phyloP scores from a whole-genome alignment of 2,797 vertebrate species.

The Danio aesculapii region DNA sequence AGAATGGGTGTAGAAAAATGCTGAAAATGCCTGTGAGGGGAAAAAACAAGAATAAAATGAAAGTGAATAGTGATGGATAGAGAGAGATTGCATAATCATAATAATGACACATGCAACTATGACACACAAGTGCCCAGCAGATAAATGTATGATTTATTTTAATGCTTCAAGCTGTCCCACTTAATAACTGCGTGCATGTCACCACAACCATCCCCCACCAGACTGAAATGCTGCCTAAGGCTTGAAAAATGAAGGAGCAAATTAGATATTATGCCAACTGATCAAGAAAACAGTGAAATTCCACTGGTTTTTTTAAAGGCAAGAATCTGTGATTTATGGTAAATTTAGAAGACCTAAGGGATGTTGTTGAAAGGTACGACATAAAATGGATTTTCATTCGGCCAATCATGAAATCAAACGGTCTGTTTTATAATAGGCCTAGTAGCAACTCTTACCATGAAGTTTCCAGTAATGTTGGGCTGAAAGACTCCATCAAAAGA shows the following conservation, averaged over 20 bases:
- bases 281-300: background rate
- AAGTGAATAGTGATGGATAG: background rate
- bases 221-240: slow-evolving; percentile 19
- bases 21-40: slow-evolving; percentile 81
- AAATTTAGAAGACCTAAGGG: no score
- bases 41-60: slow-evolving; percentile 4
- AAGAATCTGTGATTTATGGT: background rate
- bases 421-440: background rate
- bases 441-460: slow-evolving; percentile 72
- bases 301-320: background rate
- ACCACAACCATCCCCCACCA: slow-evolving; percentile 1
- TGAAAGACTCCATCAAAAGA: slow-evolving; percentile 76
- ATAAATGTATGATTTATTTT: slow-evolving; percentile 31
- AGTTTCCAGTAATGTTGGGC: slow-evolving; percentile 69
- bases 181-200: slow-evolving; percentile 9
- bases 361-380: no score
- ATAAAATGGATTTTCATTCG: background rate
- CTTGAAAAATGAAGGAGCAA: slow-evolving; percentile 6
- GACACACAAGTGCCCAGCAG: slow-evolving; percentile 15
- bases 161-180: slow-evolving; percentile 26
- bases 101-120: slow-evolving; percentile 36
- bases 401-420: no score
- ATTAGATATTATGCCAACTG: background rate
- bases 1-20: slow-evolving; percentile 80
- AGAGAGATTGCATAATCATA: slow-evolving; percentile 34